A percentile compares a stretch with the other conserved stretches of the same genome.
Evolutionary conservation across 2,888 invertebrate species (phyloP).

Genomic region (Eubasilissa splendida): DNA sequence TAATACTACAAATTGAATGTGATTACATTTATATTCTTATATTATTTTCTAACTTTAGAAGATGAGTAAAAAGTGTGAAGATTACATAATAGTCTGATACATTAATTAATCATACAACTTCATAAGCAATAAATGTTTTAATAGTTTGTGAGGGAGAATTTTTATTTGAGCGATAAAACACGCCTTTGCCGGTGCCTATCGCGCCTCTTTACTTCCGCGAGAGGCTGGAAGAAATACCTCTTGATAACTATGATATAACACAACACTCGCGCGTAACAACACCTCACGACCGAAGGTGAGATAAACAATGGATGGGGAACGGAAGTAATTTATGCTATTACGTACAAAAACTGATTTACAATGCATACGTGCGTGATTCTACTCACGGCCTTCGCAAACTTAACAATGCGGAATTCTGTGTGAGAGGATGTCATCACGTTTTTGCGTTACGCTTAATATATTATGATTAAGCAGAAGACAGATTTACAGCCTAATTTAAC

Average conservation of each 20-base stretch:
- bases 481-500: conserved; percentile 20
- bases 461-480: conserved; percentile 26
- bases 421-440: conserved; percentile 22
- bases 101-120: no score
- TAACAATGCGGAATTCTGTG: not conserved
- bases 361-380: conserved; percentile 29
- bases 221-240: not conserved
- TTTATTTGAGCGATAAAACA: no score
- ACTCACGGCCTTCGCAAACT: not conserved
- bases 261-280: conserved; percentile 16
- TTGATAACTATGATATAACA: conserved; percentile 9
- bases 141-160: no score
- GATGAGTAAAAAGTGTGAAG: no score
- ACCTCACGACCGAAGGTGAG: conserved; percentile 34
- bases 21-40: no score
- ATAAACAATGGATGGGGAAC: conserved; percentile 28
- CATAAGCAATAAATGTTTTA: no score
- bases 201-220: no score
- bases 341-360: conserved; percentile 28
- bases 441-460: not conserved
- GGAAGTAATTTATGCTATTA: conserved; percentile 36
- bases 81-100: no score
- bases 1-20: no score
- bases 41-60: no score
- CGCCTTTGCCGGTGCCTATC: no score